Conservation (phyloP, 2,113 vertebrate genomes). For the Coregonus clupeaformis region DNA sequence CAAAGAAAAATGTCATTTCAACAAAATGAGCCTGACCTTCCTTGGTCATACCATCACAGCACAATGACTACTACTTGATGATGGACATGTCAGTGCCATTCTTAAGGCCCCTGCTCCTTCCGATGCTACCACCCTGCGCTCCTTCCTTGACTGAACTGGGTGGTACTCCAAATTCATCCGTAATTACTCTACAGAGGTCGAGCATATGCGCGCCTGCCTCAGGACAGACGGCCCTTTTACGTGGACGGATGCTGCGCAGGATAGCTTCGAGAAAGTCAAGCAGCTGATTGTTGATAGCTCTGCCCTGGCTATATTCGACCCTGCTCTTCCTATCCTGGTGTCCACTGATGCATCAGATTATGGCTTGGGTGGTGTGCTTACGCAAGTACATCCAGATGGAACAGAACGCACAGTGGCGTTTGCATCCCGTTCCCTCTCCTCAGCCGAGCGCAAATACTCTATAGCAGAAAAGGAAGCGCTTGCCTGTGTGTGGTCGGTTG, state of each 20-base stretch:
- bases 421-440: too few species aligned
- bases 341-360: slow-evolving; percentile 14
- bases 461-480: too few species aligned
- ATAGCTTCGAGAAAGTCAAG: slow-evolving; percentile 23
- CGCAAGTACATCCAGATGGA: slow-evolving; percentile 1
- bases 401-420: not conserved
- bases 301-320: slow-evolving; percentile 24
- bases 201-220: slow-evolving; percentile 8
- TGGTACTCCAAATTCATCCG: slow-evolving; percentile 14
- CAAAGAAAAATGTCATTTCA: slow-evolving; percentile 6
- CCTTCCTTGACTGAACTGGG: slow-evolving; percentile 12
- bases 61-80: not conserved
- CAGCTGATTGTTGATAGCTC: slow-evolving; percentile 6
- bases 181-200: slow-evolving; percentile 16
- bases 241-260: slow-evolving; percentile 19
- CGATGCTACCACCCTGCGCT: not conserved
- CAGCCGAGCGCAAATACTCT: too few species aligned
- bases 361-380: slow-evolving; percentile 2
- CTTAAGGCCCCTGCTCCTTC: too few species aligned
- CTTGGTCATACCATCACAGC: slow-evolving; percentile 8
- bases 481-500: too few species aligned
- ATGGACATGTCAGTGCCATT: too few species aligned
- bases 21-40: not conserved
- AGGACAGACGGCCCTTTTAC: slow-evolving; percentile 3
- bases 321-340: not conserved